These are phyloP conservation scores for Caenorhabditis inopinata DNA, from an alignment of 1,140 invertebrate genomes.

Conservation along the genomic window DNA sequence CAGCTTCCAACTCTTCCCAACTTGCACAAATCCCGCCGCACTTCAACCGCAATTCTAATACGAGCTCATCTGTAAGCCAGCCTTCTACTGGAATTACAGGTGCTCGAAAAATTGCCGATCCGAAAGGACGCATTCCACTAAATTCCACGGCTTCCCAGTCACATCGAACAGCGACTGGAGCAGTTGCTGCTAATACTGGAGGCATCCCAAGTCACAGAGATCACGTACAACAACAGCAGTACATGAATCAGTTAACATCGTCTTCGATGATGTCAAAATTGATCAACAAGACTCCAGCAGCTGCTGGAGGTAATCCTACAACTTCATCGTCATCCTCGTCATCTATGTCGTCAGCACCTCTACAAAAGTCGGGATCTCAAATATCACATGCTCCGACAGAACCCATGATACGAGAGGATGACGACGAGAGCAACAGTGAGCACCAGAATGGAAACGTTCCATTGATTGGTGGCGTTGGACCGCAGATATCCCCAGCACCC, in stretches of 20 bases:
- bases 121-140: slow-evolving; percentile 37
- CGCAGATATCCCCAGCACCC: not conserved
- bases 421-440: slow-evolving; percentile 57
- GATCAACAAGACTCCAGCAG: slow-evolving; percentile 7
- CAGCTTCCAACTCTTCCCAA: slow-evolving; percentile 2
- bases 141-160: not conserved
- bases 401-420: slow-evolving; percentile 65
- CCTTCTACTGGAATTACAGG: slow-evolving; percentile 9
- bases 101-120: slow-evolving; percentile 32
- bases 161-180: slow-evolving; percentile 1
- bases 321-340: slow-evolving; percentile 52
- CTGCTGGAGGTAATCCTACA: slow-evolving; percentile 33
- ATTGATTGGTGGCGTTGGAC: slow-evolving; percentile 28
- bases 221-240: slow-evolving; percentile 6
- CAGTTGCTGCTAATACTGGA: not conserved
- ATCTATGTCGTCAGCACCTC: slow-evolving; percentile 39
- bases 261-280: slow-evolving; percentile 7
- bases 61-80: not conserved
- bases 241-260: slow-evolving; percentile 12
- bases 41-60: not conserved
- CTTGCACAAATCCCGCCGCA: slow-evolving; percentile 9
- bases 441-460: slow-evolving; percentile 7
- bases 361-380: slow-evolving; percentile 59
- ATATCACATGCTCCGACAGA: slow-evolving; percentile 64
- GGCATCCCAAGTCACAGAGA: slow-evolving; percentile 6